Percentiles rank a stretch among this genome's conserved stretches.
Conservation (phyloP, 1,140 invertebrate species). For the Musca vetustissima region DNA sequence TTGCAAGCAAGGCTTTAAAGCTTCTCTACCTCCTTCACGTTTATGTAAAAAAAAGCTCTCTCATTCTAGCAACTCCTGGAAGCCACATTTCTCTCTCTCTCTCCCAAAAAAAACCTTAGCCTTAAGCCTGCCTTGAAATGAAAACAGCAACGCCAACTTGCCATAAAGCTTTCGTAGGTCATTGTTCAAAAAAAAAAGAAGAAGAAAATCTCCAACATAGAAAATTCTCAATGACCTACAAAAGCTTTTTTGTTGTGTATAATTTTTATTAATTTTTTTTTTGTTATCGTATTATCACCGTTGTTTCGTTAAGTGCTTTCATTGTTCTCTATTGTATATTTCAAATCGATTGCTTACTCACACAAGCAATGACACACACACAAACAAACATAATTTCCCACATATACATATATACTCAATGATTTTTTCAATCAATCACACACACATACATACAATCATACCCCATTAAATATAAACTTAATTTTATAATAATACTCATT, state of each 20-base stretch:
- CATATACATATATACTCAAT: too few relatives aligned
- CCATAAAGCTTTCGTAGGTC: conserved; percentile 17
- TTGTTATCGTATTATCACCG: conserved; percentile 46
- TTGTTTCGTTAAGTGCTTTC: conserved; percentile 46
- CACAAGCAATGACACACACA: conserved; percentile 30
- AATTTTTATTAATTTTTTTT: conserved; percentile 35
- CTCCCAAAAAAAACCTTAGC: conserved; percentile 8
- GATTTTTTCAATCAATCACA: conserved; percentile 27
- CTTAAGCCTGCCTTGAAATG: background rate
- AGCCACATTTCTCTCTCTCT: background rate
- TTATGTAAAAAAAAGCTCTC: too few relatives aligned
- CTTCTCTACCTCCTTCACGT: too few relatives aligned
- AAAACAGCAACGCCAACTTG: conserved; percentile 14
- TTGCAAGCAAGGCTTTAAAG: too few relatives aligned
- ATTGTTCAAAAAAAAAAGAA: conserved; percentile 35
- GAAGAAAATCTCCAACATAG: conserved; percentile 22
- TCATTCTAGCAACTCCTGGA: too few relatives aligned
- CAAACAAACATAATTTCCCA: conserved; percentile 42
- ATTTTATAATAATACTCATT: conserved; percentile 37
- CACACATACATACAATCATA: conserved; percentile 30
- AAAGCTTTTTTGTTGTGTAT: conserved; percentile 24
- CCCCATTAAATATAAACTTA: conserved; percentile 31
- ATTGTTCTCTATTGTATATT: conserved; percentile 42
- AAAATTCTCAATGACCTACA: background rate
- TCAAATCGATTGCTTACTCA: conserved; percentile 34